These are phyloP conservation scores for Acestrorhynchus altus DNA, from an alignment of 2,797 vertebrate species.

Conservation along the genomic window DNA sequence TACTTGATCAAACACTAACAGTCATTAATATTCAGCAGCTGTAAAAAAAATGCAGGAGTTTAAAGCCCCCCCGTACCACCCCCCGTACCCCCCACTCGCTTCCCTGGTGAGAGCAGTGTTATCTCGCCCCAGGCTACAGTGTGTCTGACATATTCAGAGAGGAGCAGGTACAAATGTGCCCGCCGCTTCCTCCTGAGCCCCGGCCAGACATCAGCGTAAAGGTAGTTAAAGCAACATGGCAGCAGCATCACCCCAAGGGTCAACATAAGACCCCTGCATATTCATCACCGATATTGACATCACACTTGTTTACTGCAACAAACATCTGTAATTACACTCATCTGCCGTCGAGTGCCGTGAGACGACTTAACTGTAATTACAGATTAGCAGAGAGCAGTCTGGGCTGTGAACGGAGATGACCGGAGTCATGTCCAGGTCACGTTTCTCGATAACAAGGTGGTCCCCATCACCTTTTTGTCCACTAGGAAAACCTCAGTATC, in stretches of 20 bases:
- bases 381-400: conserved; percentile 43
- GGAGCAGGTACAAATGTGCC: conserved; percentile 11
- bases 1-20: conserved; percentile 61
- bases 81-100: neutral
- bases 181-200: conserved; percentile 12
- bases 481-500: too few relatives aligned
- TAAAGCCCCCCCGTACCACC: neutral
- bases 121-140: conserved; percentile 41
- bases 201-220: neutral
- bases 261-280: conserved; percentile 40
- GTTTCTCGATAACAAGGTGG: too few relatives aligned
- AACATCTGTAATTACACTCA: conserved; percentile 53
- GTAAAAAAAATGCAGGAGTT: conserved; percentile 29
- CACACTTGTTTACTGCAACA: conserved; percentile 48
- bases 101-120: conserved; percentile 48
- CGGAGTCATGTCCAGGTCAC: neutral
- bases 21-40: conserved; percentile 53
- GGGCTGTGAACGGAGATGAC: conserved; percentile 22
- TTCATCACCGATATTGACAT: conserved; percentile 45
- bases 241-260: conserved; percentile 34
- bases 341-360: neutral
- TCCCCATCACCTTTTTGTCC: too few relatives aligned
- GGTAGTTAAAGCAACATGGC: conserved; percentile 41
- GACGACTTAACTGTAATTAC: conserved; percentile 45
- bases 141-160: conserved; percentile 48